Evolutionary conservation across 2,888 invertebrate species (phyloP).

Genomic region (Cantharis flavilabris): DNA sequence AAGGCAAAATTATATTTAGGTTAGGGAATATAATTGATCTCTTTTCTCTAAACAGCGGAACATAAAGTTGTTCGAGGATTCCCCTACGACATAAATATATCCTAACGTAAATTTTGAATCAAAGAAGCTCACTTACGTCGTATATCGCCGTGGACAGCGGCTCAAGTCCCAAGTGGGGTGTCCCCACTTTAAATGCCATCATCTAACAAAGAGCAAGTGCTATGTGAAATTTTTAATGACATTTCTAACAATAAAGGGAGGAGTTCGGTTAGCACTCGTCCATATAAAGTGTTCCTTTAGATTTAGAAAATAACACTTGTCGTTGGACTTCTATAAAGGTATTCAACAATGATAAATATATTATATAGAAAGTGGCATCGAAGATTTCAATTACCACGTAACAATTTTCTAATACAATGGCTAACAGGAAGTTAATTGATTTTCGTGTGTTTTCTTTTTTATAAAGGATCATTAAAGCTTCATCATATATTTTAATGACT

Average conservation of each 20-base stretch:
- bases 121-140: constrained; percentile 33
- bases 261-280: constrained; percentile 36
- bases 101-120: constrained; percentile 32
- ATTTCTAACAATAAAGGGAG: constrained; percentile 47
- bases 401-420: not conserved
- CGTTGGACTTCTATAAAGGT: not conserved
- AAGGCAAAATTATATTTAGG: not conserved
- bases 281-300: constrained; percentile 25
- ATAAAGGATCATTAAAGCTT: not conserved
- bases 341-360: not conserved
- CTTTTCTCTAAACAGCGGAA: not conserved
- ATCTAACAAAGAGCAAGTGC: constrained; percentile 46
- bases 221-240: constrained; percentile 50
- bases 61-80: constrained; percentile 1
- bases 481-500: not conserved
- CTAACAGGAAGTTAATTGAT: not conserved
- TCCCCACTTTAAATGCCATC: constrained; percentile 45
- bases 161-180: constrained; percentile 35
- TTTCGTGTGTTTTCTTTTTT: not conserved
- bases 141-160: constrained; percentile 34
- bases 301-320: constrained; percentile 10
- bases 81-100: constrained; percentile 17
- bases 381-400: not conserved
- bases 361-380: not conserved
- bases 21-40: not conserved